Evolutionary conservation across 2,888 invertebrate species (phyloP), one percentile per base, ranked within the genome.

Genomic region (Nymphalis urticae): DNA sequence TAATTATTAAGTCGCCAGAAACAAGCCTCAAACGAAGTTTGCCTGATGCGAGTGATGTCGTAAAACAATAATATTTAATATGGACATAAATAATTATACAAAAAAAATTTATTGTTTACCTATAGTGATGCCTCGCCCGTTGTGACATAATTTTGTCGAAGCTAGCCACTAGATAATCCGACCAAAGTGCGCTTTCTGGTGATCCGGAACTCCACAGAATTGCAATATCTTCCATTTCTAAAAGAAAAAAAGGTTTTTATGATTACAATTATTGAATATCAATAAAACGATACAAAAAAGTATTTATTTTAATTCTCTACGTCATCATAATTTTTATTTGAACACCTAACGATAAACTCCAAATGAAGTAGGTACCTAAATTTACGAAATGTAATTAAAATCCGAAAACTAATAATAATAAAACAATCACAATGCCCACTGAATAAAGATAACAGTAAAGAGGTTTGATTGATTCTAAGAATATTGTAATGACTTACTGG

Each of bases 101-200:
- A 58, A 36, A 9, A 36, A 16, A 36, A 36, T 32, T 5, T 10
- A 24, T 54, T n/a, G 4, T 24, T 66, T 71, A 97, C 97, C 95
- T 96, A 91, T 96, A 97, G 73, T 96, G 96, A 77, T 95, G 95
- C 78, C 96, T 94, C 71, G 96, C 96, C 80, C 96, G 94, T 82
- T 97, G 96, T 72, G 96, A 95, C 90, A 96, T 96, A 76, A 97
- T 96, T 88, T 97, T 96, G 84, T 97, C 96, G 86, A 97, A 97
- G 86, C 97, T 96, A 67, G 95, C 95, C 61, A 95, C 95, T 76
- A 97, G 94, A 85, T 97, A 97, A 82, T 96, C 96, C 21, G 96
- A 96, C 96, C 97, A 96, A 64, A 96, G 87, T 32, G 94, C 94
- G 72, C 97, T 96, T 75, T 96, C 95, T 63, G 96, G 96, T 77